Conservation (phyloP, 2,113 vertebrate species). For the Talpa occidentalis region DNA sequence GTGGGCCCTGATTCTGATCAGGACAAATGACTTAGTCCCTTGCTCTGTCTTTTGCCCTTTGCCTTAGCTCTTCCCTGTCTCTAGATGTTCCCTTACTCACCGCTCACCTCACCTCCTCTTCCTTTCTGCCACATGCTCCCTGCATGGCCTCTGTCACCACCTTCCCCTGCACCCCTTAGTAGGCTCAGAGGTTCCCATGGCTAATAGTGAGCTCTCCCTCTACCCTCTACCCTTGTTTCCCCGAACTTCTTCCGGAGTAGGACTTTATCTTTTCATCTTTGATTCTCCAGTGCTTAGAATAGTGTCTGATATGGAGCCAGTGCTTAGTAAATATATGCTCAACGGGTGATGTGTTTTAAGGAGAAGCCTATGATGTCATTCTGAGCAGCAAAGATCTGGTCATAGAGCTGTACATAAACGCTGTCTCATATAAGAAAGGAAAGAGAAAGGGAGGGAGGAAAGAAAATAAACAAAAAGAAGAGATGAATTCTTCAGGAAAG, state of each 20-base stretch:
- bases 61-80: neutral
- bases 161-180: neutral
- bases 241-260: neutral
- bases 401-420: neutral
- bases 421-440: neutral
- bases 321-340: neutral
- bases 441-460: neutral
- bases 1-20: neutral
- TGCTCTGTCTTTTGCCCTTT: neutral
- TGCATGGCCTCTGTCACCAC: neutral
- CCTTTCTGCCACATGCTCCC: neutral
- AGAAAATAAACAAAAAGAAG: neutral
- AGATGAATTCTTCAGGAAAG: neutral
- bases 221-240: neutral
- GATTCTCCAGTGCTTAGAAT: neutral
- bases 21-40: neutral
- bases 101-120: neutral
- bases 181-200: neutral
- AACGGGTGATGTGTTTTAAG: neutral
- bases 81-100: neutral
- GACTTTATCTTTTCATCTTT: neutral
- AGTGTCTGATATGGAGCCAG: neutral
- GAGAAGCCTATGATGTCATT: neutral
- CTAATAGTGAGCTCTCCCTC: neutral
- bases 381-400: neutral